Evolutionary conservation across 2,888 invertebrate genomes (phyloP), one percentile per base, ranked within the genome.

Genomic region (Ochlodes sylvanus): DNA sequence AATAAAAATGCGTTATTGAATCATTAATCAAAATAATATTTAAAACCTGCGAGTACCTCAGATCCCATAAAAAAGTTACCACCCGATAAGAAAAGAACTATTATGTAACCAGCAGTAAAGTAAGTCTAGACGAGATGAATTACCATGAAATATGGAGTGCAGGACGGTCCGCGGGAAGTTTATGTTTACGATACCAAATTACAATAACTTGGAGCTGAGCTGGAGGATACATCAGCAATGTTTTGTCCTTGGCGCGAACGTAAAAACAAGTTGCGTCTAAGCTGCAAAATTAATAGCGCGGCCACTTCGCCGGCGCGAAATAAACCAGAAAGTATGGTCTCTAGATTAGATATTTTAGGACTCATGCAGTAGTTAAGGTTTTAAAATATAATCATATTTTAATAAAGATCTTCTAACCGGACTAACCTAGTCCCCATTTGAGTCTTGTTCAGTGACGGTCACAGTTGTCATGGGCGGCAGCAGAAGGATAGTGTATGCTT

Each of bases 61-160:
- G 44, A 15, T 44, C 15, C 1, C 5, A 5, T 21, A 12, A 58
- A 55, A 21, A 58, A 21, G 19, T 41, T 38, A 41, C 7, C 50
- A 47, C 50, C 32, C 15, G 41, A 44, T 27, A 15, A 60, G 47
- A n/a, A n/a, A n/a, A n/a, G n/a, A n/a, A n/a, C 5, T 12, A 1
- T 52, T n/a, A 54, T 54, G 60, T 54, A 47, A 66, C 21, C 21
- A 58, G 9, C 14, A 27, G 41, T 58, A 66, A 52, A 60, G 7
- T 12, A 65, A 58, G 65, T 66, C 65, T 58, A 66, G 65, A 60
- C 65, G 32, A 58, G 41, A 65, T 9, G 65, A 60, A 34, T 66
- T 60, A 52, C 52, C 52, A 41, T 21, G 50, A 65, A 65, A 52
- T 66, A 52, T 60, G 34, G 17, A 54, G 47, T 10, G 47, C 1